Base-by-base conservation (phyloP, 2,888 invertebrate genomes). In the Coremacera marginata region DNA sequence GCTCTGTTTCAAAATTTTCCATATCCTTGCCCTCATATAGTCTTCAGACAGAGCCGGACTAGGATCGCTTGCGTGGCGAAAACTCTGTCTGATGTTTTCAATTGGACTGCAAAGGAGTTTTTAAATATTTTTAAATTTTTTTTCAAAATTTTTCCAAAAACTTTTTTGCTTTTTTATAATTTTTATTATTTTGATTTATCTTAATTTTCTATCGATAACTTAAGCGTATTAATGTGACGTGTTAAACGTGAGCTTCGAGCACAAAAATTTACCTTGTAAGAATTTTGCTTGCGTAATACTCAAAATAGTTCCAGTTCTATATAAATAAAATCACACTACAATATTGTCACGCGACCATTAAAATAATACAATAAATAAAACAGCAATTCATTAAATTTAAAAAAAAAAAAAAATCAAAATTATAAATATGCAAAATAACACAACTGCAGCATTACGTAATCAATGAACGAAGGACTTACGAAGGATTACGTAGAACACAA, bases 71-170 rank as follows among this genome's bases (percentile, higher is more conserved):
- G 81, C 82, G 79, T 83, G 83, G 83, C 83, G 75, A 80, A 81
- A 83, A 86, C 89, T 89, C 88, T 87, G 88, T 88, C 88, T 87
- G 89, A 88, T 86, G 85, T 84, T 86, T 87, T 86, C 84, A 83
- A 82, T 79, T 79, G 76, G 80, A 79, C 79, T 79, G 81, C 82
- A 68, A 76, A 78, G 49, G 70, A 70, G 57, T 73, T 80, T 74
- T 75, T 74, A 75, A 80, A 70, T 82, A 68, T 31, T 55, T 70
- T 78, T 49, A 37, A 78, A 65, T 60, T 75, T 55, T 73, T n/a
- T 55, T 72, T 76, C 67, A 70, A 51, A 63, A 78, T 80, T 78
- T 75, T 70, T 80, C 80, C 75, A 11, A 70, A 75, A 67, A 77
- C 77, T 76, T 60, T 72, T 71, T 2, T 65, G 27, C 27, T 9